Conservation (phyloP, 2,888 invertebrate genomes). For the Synanthedon tipuliformis region DNA sequence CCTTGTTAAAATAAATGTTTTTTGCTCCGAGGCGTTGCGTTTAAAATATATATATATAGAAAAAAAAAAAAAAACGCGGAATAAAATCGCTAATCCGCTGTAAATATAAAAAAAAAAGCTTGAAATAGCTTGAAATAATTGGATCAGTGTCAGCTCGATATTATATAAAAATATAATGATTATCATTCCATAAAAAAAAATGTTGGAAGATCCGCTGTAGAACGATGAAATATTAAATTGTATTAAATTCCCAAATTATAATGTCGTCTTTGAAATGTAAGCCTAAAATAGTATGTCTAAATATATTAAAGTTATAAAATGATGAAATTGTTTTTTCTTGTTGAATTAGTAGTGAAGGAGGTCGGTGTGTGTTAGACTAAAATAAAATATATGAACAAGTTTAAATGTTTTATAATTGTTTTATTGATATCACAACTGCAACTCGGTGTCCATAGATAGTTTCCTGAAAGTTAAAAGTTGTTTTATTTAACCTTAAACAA, state of each 20-base stretch:
- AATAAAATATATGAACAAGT: slow-evolving; percentile 51
- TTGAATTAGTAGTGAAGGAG: slow-evolving; percentile 15
- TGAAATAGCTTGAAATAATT: slow-evolving; percentile 21
- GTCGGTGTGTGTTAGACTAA: slow-evolving; percentile 50
- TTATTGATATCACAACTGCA: slow-evolving; percentile 17
- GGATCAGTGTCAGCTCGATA: slow-evolving; percentile 50
- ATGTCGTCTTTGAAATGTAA: slow-evolving; percentile 51
- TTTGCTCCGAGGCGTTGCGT: slow-evolving; percentile 11
- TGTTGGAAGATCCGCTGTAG: slow-evolving; percentile 40
- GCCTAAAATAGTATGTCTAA: slow-evolving; percentile 44
- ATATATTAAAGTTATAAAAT: slow-evolving; percentile 52
- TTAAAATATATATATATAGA: slow-evolving; percentile 1
- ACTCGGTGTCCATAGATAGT: no score
- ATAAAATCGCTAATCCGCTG: slow-evolving; percentile 25
- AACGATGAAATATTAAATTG: slow-evolving; percentile 24
- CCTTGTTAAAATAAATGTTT: slow-evolving; percentile 27
- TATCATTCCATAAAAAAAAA: slow-evolving; percentile 50
- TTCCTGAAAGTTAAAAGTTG: no score
- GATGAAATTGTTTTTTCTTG: slow-evolving; percentile 32
- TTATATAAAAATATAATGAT: no score
- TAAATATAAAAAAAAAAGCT: slow-evolving; percentile 23
- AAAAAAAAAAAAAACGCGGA: no score
- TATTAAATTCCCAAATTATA: slow-evolving; percentile 39
- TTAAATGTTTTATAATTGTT: slow-evolving; percentile 31
- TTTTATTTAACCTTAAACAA: no score